Conservation (phyloP, 2,888 invertebrate species). For the Rotaria sp. region DNA sequence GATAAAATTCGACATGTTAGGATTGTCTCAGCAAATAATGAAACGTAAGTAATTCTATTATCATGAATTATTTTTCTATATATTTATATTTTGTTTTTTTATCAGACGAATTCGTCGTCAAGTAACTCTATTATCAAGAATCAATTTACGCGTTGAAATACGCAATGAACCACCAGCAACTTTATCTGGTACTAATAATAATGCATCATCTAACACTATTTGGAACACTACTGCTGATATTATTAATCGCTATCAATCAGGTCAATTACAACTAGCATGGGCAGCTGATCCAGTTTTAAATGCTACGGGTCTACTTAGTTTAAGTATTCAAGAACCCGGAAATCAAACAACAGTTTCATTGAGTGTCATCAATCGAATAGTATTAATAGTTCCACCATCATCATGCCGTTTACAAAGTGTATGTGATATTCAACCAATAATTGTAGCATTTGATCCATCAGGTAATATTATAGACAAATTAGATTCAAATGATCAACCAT, state of each 20-base stretch:
- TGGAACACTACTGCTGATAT: neutral
- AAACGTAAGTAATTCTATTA: constrained; percentile 23
- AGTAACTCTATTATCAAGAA: neutral
- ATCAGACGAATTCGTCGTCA: neutral
- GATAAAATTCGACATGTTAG: constrained; percentile 32
- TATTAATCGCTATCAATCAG: neutral
- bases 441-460: neutral
- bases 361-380: neutral
- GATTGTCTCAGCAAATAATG: constrained; percentile 28
- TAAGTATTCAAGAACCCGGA: neutral
- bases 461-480: neutral
- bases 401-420: constrained; percentile 32
- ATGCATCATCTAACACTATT: neutral
- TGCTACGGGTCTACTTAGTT: too few relatives aligned
- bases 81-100: neutral
- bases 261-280: too few relatives aligned
- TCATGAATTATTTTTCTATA: neutral
- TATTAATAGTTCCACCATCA: neutral
- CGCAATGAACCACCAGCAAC: neutral
- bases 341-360: neutral
- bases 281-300: neutral
- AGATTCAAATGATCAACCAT: neutral
- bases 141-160: neutral
- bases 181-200: too few relatives aligned
- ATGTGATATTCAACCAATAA: constrained; percentile 33